A percentile compares a stretch with the other conserved stretches of the same genome.
phyloP scores from a whole-genome alignment of 2,113 vertebrate genomes.

The Zingel zingel region DNA sequence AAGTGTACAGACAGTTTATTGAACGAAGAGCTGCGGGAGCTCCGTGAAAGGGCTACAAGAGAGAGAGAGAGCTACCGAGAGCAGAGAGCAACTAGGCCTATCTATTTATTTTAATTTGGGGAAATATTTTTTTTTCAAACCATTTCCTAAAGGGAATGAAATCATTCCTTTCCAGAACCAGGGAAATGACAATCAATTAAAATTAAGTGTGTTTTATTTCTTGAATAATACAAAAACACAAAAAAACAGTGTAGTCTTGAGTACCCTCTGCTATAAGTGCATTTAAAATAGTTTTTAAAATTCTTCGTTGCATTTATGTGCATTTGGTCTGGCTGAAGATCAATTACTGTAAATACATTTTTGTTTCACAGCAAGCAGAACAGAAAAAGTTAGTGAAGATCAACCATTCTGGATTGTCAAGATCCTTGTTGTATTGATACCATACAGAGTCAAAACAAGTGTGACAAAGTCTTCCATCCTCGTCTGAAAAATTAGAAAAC shows the following conservation, averaged over 20 bases:
- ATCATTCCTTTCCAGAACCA: too few species aligned
- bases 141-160: too few species aligned
- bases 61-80: too few species aligned
- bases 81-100: background rate
- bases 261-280: background rate
- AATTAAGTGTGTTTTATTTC: background rate
- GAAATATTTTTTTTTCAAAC: too few species aligned
- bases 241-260: background rate
- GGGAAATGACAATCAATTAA: too few species aligned
- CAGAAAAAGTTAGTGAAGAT: background rate
- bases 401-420: background rate
- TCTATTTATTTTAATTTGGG: too few species aligned
- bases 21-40: too few species aligned
- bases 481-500: background rate
- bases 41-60: too few species aligned
- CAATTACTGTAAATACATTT: background rate
- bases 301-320: background rate
- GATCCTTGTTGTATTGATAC: background rate
- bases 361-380: background rate
- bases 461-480: background rate
- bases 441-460: background rate
- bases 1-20: too few species aligned
- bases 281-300: slow-evolving; percentile 7
- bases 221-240: background rate
- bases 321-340: background rate